Evolutionary conservation across 1,140 invertebrate genomes (phyloP).

Genomic region (Drosophila nikananu): DNA sequence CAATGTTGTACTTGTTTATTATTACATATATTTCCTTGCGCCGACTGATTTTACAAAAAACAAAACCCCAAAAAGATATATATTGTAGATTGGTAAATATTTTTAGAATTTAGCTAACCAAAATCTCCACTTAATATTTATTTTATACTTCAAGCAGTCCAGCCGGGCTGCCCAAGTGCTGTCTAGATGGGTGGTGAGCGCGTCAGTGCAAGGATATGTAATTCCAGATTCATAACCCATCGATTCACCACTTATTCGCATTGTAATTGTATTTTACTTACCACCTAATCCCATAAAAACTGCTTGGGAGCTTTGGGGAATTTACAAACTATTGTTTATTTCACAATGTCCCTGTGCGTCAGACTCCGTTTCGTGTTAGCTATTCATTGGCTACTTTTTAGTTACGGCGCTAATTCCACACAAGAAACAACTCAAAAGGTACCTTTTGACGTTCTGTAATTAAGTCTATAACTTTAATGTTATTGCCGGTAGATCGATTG

Average conservation of each 20-base stretch:
- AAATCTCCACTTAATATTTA: constrained; percentile 61
- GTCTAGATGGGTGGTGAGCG: constrained; percentile 19
- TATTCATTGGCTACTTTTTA: constrained; percentile 59
- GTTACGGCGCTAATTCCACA: constrained; percentile 63
- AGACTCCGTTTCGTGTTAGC: constrained; percentile 22
- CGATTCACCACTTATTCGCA: constrained; percentile 32
- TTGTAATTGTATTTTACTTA: constrained; percentile 18
- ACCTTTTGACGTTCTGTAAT: constrained; percentile 66
- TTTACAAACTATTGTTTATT: constrained; percentile 21
- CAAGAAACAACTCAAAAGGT: constrained; percentile 38
- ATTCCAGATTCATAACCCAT: constrained; percentile 15
- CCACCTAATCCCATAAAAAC: background rate
- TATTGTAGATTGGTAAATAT: constrained; percentile 46
- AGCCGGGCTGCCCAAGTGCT: constrained; percentile 22
- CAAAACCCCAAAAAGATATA: constrained; percentile 43
- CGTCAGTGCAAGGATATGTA: background rate
- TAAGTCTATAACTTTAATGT: constrained; percentile 70
- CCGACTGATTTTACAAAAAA: constrained; percentile 62
- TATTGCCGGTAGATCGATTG: constrained; percentile 73
- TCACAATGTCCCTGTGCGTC: constrained; percentile 8
- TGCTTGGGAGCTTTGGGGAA: constrained; percentile 9
- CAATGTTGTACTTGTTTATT: constrained; percentile 49
- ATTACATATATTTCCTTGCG: constrained; percentile 44
- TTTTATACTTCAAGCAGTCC: constrained; percentile 25
- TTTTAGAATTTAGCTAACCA: constrained; percentile 58